phyloP scores from a whole-genome alignment of 2,888 invertebrate genomes.

The Sphinx pinastri region DNA sequence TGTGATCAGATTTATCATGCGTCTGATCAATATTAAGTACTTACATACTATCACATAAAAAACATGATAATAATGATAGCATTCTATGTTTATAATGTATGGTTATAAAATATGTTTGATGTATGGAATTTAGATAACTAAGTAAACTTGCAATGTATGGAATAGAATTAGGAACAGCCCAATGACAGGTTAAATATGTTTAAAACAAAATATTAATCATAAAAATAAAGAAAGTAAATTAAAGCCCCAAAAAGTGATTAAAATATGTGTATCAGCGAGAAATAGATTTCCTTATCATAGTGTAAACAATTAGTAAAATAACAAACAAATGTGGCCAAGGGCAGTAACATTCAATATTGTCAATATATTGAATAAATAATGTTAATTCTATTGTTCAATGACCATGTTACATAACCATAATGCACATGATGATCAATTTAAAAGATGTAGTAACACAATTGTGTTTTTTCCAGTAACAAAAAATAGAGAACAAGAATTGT shows the following conservation, averaged over 20 bases:
- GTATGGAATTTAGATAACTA: neutral
- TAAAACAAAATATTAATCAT: neutral
- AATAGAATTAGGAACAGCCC: neutral
- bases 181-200: neutral
- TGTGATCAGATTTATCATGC: neutral
- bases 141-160: neutral
- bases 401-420: neutral
- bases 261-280: slow-evolving; percentile 8
- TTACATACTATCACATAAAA: neutral
- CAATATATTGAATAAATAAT: slow-evolving; percentile 12
- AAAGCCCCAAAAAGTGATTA: neutral
- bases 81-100: neutral
- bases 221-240: neutral
- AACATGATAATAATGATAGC: neutral
- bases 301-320: slow-evolving; percentile 17
- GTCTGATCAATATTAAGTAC: neutral
- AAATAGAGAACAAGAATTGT: neutral
- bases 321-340: slow-evolving; percentile 7
- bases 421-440: neutral
- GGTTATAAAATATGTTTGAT: too few relatives aligned
- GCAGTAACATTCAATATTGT: slow-evolving; percentile 7
- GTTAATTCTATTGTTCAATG: neutral
- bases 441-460: too few relatives aligned
- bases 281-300: slow-evolving; percentile 3
- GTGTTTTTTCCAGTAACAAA: too few relatives aligned